Percentiles rank a stretch among this genome's conserved stretches.
Conservation (phyloP, 2,797 vertebrate species). For the Poeciliopsis paucimaculata region DNA sequence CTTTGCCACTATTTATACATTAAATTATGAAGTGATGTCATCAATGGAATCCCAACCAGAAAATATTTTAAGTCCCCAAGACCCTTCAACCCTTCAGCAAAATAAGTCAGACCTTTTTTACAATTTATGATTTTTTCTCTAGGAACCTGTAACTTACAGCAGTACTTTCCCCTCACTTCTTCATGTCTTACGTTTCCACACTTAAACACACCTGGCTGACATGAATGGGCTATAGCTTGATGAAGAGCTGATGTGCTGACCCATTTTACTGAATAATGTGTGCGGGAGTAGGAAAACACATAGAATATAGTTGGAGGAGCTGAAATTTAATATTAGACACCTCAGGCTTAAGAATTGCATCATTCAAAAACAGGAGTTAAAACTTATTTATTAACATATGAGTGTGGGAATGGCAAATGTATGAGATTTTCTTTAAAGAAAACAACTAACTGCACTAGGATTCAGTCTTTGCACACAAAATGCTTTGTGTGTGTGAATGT, state of each 20-base stretch:
- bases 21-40: background rate
- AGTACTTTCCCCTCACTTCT: background rate
- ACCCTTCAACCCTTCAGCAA: background rate
- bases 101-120: background rate
- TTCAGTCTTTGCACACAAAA: background rate
- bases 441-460: background rate
- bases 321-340: background rate
- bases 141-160: background rate
- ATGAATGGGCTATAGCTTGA: conserved; percentile 6
- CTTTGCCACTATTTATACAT: background rate
- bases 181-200: background rate
- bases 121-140: background rate
- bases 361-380: background rate
- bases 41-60: background rate
- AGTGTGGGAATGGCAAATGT: background rate
- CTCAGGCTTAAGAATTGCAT: background rate
- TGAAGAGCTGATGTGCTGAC: conserved; percentile 3
- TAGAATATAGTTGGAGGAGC: background rate
- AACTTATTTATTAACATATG: background rate
- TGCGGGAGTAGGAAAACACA: background rate
- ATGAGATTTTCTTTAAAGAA: background rate
- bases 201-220: background rate
- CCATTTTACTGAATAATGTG: background rate
- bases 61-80: background rate
- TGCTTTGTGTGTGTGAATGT: background rate